Evolutionary conservation across 2,113 vertebrate genomes (phyloP), one percentile per base, ranked within the genome.

Genomic region (Dipodomys merriami): DNA sequence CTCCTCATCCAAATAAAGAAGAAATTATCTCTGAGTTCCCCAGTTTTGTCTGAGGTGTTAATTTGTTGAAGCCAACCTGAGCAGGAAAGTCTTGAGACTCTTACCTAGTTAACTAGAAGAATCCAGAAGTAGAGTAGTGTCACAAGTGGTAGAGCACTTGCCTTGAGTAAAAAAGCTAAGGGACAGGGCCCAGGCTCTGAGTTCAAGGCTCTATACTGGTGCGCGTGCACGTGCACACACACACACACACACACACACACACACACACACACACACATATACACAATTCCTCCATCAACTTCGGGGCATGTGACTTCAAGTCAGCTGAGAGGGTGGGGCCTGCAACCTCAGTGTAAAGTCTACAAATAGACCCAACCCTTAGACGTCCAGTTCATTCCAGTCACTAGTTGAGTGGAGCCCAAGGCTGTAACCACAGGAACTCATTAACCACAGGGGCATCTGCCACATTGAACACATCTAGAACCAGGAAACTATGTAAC

Each of bases 331-430:
- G 1, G 49, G 49, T 49, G 60, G 39, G 8, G 15, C 53, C 39
- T 8, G 25, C 53, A 35, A 7, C 39, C 5, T 3, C 3, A 16
- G 30, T 16, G 0, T 22, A 33, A 25, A 29, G 25, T 16, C 49
- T 46, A 15, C 9, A 23, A 30, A 18, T 6, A 22, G 16, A 6
- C 11, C 2, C n/a, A 5, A 0, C 0, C 27, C 39, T 60, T 46
- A 23, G 19, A 23, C 68, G 39, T 76, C 62, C 11, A 18, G 4
- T 4, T 29, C 79, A 4, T 5, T 19, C 35, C 30, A 73, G 15
- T 13, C 33, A 65, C 72, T 83, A 53, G 49, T 53, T 53, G 12
- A 53, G 49, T 53, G 11, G 30, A 79, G 30, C 29, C 72, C 33
- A 16, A 33, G 27, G 22, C 19, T 60, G 33, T 13, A n/a, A 69